phyloP scores from a whole-genome alignment of 2,888 invertebrate species.

The Cataglyphis cursor region DNA sequence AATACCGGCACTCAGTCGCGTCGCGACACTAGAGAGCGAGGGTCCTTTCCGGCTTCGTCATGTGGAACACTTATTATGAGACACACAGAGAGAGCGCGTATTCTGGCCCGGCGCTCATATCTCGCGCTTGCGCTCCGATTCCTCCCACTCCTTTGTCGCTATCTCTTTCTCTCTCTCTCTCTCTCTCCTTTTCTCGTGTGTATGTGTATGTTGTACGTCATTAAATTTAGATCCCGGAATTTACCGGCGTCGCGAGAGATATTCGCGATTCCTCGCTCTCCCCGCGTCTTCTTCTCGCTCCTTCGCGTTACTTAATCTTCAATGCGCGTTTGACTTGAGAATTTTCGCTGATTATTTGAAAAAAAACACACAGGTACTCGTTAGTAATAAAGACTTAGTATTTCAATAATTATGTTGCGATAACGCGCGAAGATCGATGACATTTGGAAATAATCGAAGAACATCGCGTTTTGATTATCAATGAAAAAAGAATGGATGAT shows the following conservation, averaged over 20 bases:
- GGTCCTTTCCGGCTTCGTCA: slow-evolving; percentile 48
- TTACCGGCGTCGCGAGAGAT: slow-evolving; percentile 13
- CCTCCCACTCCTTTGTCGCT: slow-evolving; percentile 4
- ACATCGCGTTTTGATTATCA: neutral
- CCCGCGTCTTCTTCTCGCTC: neutral
- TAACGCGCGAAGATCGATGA: neutral
- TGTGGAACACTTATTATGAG: slow-evolving; percentile 48
- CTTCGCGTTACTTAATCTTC: neutral
- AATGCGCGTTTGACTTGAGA: neutral
- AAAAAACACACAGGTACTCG: neutral
- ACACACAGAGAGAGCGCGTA: slow-evolving; percentile 16
- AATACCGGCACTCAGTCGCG: slow-evolving; percentile 49
- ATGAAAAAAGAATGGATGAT: neutral
- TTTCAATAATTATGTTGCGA: neutral
- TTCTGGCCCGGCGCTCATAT: slow-evolving; percentile 5
- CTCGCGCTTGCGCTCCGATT: neutral
- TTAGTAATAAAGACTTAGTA: neutral
- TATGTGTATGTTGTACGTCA: neutral
- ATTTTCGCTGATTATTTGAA: neutral
- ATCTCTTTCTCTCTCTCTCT: neutral
- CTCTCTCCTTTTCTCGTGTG: neutral
- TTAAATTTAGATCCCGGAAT: slow-evolving; percentile 49
- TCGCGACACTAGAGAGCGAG: slow-evolving; percentile 10
- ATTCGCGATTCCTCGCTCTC: slow-evolving; percentile 1
- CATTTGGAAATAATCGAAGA: neutral